phyloP scores from a whole-genome alignment of 2,797 vertebrate genomes.

The Hoplostethus atlanticus region DNA sequence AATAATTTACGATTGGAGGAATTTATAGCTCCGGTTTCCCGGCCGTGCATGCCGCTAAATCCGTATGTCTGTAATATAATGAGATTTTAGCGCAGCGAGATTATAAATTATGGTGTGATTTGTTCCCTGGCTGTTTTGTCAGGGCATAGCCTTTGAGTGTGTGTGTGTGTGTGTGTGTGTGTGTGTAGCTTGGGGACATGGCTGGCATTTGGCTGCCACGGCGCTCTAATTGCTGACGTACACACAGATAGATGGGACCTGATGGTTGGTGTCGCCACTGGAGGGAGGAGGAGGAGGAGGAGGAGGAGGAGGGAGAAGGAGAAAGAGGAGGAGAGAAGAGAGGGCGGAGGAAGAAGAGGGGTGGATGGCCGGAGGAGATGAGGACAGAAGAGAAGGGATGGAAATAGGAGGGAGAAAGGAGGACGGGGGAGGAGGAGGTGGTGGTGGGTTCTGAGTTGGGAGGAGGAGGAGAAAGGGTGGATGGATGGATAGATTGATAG shows the following conservation, averaged over 20 bases:
- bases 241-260: conserved; percentile 99
- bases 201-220: conserved; percentile 98
- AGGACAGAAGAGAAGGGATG: conserved; percentile 3
- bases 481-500: conserved; percentile 39
- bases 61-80: conserved; percentile 99
- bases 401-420: background rate
- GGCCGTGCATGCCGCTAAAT: conserved; percentile 94
- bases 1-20: conserved; percentile 99
- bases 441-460: conserved; percentile 19
- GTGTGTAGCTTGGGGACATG: conserved; percentile 94
- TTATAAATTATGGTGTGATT: conserved; percentile 99
- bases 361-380: background rate
- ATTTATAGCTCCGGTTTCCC: conserved; percentile 90
- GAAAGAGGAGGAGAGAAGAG: background rate
- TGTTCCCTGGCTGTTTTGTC: conserved; percentile 97
- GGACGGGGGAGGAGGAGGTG: conserved; percentile 16
- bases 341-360: background rate
- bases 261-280: conserved; percentile 90
- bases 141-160: conserved; percentile 74
- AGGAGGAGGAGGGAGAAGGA: background rate
- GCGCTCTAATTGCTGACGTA: conserved; percentile 99
- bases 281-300: conserved; percentile 41
- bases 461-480: conserved; percentile 19
- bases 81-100: conserved; percentile 97
- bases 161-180: conserved; percentile 43